Evolutionary conservation across 23 tunicate genomes (phyloP).

Genomic region (Styela clava): DNA sequence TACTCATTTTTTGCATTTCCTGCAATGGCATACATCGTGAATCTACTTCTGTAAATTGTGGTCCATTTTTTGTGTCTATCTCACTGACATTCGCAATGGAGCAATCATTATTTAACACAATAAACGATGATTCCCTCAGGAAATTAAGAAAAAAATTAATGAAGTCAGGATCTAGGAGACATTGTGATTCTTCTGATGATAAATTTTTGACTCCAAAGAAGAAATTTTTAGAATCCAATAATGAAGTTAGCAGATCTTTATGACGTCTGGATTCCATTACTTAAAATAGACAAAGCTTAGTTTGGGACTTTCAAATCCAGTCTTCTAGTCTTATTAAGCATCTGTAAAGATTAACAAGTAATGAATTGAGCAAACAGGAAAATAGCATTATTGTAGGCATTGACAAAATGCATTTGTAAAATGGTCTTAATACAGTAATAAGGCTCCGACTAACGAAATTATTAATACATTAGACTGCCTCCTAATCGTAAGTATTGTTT

Average conservation of each 20-base stretch:
- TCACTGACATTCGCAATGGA: neutral
- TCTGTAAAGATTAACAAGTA: too few relatives aligned
- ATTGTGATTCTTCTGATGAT: neutral
- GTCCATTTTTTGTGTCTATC: neutral
- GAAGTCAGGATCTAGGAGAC: neutral
- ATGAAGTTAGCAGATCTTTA: neutral
- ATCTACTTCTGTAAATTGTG: neutral
- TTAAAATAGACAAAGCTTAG: too few relatives aligned
- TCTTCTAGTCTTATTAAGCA: too few relatives aligned
- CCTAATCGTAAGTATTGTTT: too few relatives aligned
- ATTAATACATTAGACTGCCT: too few relatives aligned
- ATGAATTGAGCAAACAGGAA: too few relatives aligned
- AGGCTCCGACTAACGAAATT: too few relatives aligned
- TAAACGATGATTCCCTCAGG: slow-evolving; percentile 3
- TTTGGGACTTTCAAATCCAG: too few relatives aligned
- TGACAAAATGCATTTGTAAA: too few relatives aligned
- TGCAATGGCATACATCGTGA: neutral
- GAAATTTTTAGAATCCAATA: neutral
- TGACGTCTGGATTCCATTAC: too few relatives aligned
- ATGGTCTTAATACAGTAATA: too few relatives aligned
- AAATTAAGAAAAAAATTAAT: neutral
- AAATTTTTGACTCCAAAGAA: neutral
- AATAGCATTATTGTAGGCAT: too few relatives aligned
- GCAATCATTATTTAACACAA: slow-evolving; percentile 7
- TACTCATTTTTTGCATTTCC: slow-evolving; percentile 2